Conservation (phyloP, 2,888 invertebrate species). For the Dione juno region DNA sequence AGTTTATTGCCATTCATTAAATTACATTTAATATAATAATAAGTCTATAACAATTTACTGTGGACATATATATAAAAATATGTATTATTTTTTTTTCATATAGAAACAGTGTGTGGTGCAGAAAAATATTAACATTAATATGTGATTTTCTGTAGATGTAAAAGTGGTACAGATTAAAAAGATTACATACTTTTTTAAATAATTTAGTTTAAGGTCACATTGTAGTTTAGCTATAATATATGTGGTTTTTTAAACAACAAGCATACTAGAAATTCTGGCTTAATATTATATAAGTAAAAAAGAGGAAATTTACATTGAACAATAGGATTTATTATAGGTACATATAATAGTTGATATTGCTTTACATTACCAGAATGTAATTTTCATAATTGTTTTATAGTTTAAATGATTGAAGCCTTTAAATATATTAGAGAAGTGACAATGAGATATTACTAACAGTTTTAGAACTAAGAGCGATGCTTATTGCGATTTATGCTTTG, state of each 20-base stretch:
- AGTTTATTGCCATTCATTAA: constrained; percentile 34
- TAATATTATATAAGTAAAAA: constrained; percentile 13
- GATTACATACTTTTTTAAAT: background rate
- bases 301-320: background rate
- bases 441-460: constrained; percentile 52
- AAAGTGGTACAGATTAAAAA: constrained; percentile 13
- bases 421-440: constrained; percentile 37
- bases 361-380: constrained; percentile 6
- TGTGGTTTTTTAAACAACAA: constrained; percentile 11
- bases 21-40: constrained; percentile 28
- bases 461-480: constrained; percentile 71
- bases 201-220: constrained; percentile 4
- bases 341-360: background rate
- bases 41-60: background rate
- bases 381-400: background rate
- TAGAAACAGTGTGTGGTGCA: constrained; percentile 13
- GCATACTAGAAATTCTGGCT: background rate
- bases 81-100: constrained; percentile 3
- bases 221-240: constrained; percentile 5
- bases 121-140: background rate
- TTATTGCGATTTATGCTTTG: constrained; percentile 86
- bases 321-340: constrained; percentile 1
- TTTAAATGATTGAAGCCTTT: background rate
- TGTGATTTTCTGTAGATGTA: background rate
- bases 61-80: constrained; percentile 3